Percentiles rank a stretch among this genome's conserved stretches.
Conservation (phyloP, 2,113 vertebrate genomes). For the Mesocricetus auratus region DNA sequence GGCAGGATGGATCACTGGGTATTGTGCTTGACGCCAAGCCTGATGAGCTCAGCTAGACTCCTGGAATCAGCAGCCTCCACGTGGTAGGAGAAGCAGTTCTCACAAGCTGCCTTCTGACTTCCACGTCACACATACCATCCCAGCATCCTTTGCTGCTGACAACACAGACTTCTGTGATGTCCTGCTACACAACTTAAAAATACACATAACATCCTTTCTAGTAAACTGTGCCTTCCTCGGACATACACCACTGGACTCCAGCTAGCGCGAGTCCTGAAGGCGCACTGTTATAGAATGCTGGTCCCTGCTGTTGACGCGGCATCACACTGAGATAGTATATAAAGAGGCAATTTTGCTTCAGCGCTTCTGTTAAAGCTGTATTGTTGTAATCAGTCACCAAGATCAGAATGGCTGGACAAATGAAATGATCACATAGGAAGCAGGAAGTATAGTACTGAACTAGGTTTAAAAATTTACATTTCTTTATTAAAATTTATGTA, state of each 20-base stretch:
- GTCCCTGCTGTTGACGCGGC: not conserved
- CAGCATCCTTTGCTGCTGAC: not conserved
- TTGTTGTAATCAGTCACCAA: not conserved
- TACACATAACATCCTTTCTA: not conserved
- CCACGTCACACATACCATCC: not conserved
- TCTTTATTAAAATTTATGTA: not conserved
- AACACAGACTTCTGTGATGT: not conserved
- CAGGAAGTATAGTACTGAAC: not conserved
- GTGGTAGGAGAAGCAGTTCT: not conserved
- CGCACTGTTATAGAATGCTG: not conserved
- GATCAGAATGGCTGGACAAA: not conserved
- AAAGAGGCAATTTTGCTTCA: not conserved
- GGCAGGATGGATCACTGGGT: not conserved
- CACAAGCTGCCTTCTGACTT: not conserved
- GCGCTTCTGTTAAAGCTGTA: not conserved
- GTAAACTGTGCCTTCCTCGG: not conserved
- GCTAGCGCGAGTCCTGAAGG: not conserved
- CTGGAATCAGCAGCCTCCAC: too few relatives aligned
- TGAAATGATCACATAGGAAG: conserved; percentile 38
- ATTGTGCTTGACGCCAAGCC: not conserved
- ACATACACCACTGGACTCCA: not conserved
- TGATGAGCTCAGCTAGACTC: not conserved
- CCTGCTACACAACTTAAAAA: not conserved
- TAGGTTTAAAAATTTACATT: conserved; percentile 19
- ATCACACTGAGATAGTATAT: not conserved